phyloP scores from a whole-genome alignment of 35 echinoderm and acorn worm genomes.

The Heliocidaris erythrogramma region DNA sequence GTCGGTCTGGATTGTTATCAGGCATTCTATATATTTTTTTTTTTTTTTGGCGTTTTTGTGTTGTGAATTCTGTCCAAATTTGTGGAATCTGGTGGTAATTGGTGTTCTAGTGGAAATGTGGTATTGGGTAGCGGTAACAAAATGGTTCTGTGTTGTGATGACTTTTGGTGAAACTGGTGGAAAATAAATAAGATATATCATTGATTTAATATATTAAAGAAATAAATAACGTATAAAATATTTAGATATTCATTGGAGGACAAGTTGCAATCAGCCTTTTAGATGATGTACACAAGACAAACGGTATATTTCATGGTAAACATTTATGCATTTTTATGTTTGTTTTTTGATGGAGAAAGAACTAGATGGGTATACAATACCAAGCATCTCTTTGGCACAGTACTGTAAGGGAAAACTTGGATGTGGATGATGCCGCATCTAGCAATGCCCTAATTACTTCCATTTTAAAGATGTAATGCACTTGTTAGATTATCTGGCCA shows the following conservation, averaged over 20 bases:
- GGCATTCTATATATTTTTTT: constrained; percentile 14
- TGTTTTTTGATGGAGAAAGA: neutral
- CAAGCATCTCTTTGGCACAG: constrained; percentile 1
- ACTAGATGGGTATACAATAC: constrained; percentile 15
- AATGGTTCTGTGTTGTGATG: constrained; percentile 37
- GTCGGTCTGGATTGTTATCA: neutral
- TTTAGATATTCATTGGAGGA: constrained; percentile 1
- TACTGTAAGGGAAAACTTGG: neutral
- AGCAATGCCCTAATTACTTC: neutral
- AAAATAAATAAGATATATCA: neutral
- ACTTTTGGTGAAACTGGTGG: constrained; percentile 15
- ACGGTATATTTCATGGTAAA: constrained; percentile 4
- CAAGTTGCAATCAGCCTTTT: constrained; percentile 33
- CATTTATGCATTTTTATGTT: constrained; percentile 29
- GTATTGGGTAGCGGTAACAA: constrained; percentile 1
- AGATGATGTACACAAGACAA: constrained; percentile 32
- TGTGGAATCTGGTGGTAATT: constrained; percentile 25
- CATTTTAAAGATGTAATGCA: constrained; percentile 33
- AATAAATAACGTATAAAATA: neutral
- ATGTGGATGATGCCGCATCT: neutral
- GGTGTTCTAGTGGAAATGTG: constrained; percentile 14
- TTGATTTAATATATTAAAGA: constrained; percentile 15
- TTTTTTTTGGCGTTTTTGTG: neutral
- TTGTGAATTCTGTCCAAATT: constrained; percentile 15
- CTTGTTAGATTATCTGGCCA: constrained; percentile 2